Evolutionary conservation across 2,113 vertebrate species (phyloP).

Genomic region (Nyctereutes procyonoides): DNA sequence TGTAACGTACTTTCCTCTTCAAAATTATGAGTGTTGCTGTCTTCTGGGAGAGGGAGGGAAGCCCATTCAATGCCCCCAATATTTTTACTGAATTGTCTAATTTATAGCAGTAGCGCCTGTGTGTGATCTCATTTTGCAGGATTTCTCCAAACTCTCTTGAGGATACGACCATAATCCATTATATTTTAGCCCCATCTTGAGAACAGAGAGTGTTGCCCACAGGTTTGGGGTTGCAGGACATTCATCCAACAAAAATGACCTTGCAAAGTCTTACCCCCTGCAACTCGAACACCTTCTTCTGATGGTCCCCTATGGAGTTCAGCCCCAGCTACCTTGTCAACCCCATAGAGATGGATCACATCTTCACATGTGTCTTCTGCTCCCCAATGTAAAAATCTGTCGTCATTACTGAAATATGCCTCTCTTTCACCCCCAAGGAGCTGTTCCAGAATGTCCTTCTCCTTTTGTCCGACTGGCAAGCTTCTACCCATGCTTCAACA

Average conservation of each 20-base stretch:
- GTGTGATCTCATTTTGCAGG: neutral
- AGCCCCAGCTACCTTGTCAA: neutral
- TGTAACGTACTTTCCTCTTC: neutral
- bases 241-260: neutral
- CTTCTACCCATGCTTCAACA: neutral
- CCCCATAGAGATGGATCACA: fast-evolving
- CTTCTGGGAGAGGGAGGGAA: neutral
- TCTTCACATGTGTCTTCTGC: neutral
- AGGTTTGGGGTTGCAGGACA: neutral
- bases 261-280: no score
- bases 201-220: neutral
- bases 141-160: neutral
- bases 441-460: neutral
- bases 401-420: neutral
- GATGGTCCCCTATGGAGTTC: neutral
- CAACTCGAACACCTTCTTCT: neutral
- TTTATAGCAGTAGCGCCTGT: no score
- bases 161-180: neutral
- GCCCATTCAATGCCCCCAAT: neutral
- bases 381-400: neutral
- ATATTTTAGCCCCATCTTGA: neutral
- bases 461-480: neutral
- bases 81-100: fast-evolving
- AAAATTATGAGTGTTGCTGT: neutral
- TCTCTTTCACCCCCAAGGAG: neutral